Evolutionary conservation across 2,797 vertebrate genomes (phyloP).

Genomic region (Fistularia commersonii): DNA sequence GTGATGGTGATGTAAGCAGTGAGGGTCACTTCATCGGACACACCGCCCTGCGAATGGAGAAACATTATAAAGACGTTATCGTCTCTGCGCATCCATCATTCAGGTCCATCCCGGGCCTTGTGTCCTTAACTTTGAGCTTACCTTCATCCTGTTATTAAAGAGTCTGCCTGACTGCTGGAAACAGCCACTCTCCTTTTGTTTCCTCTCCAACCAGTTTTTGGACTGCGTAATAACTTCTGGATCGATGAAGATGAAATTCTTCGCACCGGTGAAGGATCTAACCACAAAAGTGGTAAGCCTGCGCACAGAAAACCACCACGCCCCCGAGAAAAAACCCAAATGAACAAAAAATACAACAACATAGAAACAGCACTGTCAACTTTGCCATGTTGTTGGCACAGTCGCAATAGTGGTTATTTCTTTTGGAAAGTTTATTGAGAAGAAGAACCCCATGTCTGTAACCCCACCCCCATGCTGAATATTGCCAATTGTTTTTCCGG

Average conservation of each 20-base stretch:
- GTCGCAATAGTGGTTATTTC: too few species aligned
- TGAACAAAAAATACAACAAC: too few species aligned
- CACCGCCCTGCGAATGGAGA: constrained; percentile 65
- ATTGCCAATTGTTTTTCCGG: too few species aligned
- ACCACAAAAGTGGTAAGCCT: constrained; percentile 88
- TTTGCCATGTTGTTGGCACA: too few species aligned
- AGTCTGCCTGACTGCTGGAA: constrained; percentile 74
- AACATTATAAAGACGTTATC: constrained; percentile 1
- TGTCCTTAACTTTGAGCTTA: constrained; percentile 17
- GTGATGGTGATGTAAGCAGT: constrained; percentile 68
- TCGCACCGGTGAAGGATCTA: constrained; percentile 78
- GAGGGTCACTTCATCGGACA: constrained; percentile 71
- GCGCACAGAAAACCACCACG: constrained; percentile 1
- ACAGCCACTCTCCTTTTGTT: constrained; percentile 74
- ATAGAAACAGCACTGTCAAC: background rate
- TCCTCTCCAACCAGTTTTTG: constrained; percentile 66
- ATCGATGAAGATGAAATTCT: constrained; percentile 77
- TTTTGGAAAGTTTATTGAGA: too few species aligned
- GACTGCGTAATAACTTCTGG: constrained; percentile 62
- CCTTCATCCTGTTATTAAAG: constrained; percentile 82
- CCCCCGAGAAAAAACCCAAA: too few species aligned
- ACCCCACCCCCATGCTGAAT: too few species aligned
- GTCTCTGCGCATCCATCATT: background rate
- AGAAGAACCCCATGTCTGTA: too few species aligned
- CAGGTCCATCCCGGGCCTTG: too few species aligned